Conservation (phyloP, 2,113 vertebrate genomes). For the Galbula dea region DNA sequence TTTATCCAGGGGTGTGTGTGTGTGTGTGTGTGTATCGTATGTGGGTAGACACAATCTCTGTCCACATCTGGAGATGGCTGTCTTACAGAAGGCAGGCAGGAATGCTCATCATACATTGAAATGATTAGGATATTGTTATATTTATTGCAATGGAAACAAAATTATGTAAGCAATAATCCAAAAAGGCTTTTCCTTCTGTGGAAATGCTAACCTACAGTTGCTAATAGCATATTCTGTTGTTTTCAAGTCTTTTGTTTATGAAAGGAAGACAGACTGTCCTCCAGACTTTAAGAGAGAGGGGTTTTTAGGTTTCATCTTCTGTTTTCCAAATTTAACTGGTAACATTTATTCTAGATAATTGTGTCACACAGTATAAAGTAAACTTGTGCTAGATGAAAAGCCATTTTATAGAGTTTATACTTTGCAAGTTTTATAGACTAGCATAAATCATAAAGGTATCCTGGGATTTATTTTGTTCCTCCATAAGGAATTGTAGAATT, state of each 20-base stretch:
- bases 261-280: background rate
- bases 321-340: background rate
- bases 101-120: background rate
- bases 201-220: background rate
- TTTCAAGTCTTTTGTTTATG: background rate
- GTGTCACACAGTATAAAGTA: background rate
- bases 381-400: conserved; percentile 54
- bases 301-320: background rate
- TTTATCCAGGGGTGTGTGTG: background rate
- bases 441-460: conserved; percentile 44
- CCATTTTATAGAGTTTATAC: conserved; percentile 49
- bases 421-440: conserved; percentile 53
- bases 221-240: background rate
- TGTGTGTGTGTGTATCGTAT: no score
- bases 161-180: background rate
- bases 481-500: conserved; percentile 25
- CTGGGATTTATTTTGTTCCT: conserved; percentile 50
- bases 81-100: background rate
- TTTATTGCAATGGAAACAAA: background rate
- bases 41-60: accelerated
- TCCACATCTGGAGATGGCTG: background rate
- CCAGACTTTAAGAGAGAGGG: background rate
- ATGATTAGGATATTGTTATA: background rate
- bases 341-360: conserved; percentile 6
- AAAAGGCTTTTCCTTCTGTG: background rate